Evolutionary conservation across 2,888 invertebrate species (phyloP).

Genomic region (Bibio marci): DNA sequence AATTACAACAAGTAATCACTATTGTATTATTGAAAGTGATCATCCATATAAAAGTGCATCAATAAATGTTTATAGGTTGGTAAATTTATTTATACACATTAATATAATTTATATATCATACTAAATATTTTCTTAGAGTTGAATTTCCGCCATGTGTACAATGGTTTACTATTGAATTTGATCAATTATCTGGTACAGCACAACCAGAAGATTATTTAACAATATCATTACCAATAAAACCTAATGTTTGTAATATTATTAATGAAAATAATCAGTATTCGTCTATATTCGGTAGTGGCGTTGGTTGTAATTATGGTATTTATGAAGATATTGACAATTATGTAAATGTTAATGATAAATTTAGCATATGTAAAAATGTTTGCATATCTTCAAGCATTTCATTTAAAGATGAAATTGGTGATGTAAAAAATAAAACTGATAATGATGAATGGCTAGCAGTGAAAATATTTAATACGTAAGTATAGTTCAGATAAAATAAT

Average conservation of each 20-base stretch:
- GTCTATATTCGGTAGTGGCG: too few relatives aligned
- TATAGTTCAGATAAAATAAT: not conserved
- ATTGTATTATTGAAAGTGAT: slow-evolving; percentile 86
- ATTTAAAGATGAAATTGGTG: not conserved
- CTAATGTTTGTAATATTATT: slow-evolving; percentile 17
- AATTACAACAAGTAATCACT: slow-evolving; percentile 66
- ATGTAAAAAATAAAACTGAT: not conserved
- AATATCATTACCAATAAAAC: slow-evolving; percentile 42
- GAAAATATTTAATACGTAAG: slow-evolving; percentile 3
- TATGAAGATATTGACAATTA: not conserved
- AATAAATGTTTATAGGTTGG: slow-evolving; percentile 63
- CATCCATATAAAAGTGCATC: slow-evolving; percentile 89
- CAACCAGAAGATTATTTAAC: slow-evolving; percentile 83
- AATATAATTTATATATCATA: not conserved
- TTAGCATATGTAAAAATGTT: slow-evolving; percentile 2
- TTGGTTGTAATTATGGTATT: not conserved
- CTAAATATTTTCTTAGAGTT: slow-evolving; percentile 41
- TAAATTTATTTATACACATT: not conserved
- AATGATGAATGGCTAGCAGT: slow-evolving; percentile 3
- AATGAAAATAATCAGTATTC: too few relatives aligned
- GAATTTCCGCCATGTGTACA: slow-evolving; percentile 75
- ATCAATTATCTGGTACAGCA: slow-evolving; percentile 76
- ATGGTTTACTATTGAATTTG: slow-evolving; percentile 89
- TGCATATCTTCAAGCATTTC: not conserved
- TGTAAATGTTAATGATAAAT: slow-evolving; percentile 1